phyloP scores from a whole-genome alignment of 2,888 invertebrate genomes.

The Reticulitermes lucifugus region DNA sequence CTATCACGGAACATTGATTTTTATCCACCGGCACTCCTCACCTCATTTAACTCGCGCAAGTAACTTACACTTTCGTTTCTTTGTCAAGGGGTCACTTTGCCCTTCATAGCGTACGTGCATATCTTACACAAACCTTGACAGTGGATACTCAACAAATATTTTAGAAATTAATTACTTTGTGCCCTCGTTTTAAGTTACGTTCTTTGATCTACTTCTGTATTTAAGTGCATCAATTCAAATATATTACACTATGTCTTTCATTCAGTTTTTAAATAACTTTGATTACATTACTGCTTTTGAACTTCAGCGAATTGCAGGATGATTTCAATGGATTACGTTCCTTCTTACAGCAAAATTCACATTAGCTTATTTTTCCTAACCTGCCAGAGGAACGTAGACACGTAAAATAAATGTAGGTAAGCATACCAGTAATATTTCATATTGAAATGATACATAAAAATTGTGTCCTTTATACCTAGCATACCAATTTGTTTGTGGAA shows the following conservation, averaged over 20 bases:
- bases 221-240: background rate
- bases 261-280: background rate
- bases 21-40: background rate
- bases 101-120: background rate
- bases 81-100: background rate
- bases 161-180: background rate
- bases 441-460: background rate
- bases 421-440: background rate
- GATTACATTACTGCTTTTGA: background rate
- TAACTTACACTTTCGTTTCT: background rate
- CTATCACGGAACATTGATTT: constrained; percentile 1
- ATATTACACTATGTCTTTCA: background rate
- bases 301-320: too few relatives aligned
- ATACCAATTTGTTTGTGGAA: constrained; percentile 5
- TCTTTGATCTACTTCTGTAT: background rate
- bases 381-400: too few relatives aligned
- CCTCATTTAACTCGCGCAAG: constrained; percentile 2
- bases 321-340: too few relatives aligned
- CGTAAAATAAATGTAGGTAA: too few relatives aligned
- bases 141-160: background rate
- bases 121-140: background rate
- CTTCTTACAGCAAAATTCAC: too few relatives aligned
- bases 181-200: background rate
- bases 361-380: too few relatives aligned
- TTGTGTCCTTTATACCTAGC: background rate